Conservation (phyloP, 2,113 vertebrate species). For the Clarias gariepinus region DNA sequence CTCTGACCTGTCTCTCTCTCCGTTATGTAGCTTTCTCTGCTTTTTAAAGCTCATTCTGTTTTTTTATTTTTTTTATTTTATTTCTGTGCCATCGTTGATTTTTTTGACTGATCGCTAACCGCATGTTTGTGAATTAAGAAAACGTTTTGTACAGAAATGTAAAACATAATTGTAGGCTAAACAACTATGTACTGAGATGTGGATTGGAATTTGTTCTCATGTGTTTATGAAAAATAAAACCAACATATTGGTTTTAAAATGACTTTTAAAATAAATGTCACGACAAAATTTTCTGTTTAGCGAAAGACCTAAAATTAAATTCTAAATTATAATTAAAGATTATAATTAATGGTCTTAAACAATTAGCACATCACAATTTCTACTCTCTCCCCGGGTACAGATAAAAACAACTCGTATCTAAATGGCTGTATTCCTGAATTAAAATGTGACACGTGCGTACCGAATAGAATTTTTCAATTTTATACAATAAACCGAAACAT, state of each 20-base stretch:
- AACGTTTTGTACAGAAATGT: constrained; percentile 66
- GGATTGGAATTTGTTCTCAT: constrained; percentile 66
- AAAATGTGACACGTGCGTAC: background rate
- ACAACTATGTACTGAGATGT: constrained; percentile 66
- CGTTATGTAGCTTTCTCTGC: constrained; percentile 6
- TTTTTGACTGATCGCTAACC: constrained; percentile 38
- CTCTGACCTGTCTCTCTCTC: background rate
- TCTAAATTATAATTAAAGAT: background rate
- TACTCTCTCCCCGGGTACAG: background rate
- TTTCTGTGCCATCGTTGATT: constrained; percentile 45
- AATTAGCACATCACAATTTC: background rate
- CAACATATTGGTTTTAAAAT: constrained; percentile 9
- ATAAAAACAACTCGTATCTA: background rate
- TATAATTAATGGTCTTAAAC: background rate
- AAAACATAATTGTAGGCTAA: constrained; percentile 45
- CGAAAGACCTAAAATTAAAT: background rate
- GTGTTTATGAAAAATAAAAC: constrained; percentile 74
- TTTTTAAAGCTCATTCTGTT: constrained; percentile 22
- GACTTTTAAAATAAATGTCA: constrained; percentile 4
- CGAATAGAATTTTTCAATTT: background rate
- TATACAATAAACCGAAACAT: background rate
- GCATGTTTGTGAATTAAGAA: constrained; percentile 67
- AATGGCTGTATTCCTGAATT: background rate
- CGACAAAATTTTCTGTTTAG: background rate
- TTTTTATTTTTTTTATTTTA: constrained; percentile 49